A percentile compares a stretch with the other conserved stretches of the same genome.
phyloP scores from a whole-genome alignment of 2,888 invertebrate genomes.

The Falcaria lacertinaria region DNA sequence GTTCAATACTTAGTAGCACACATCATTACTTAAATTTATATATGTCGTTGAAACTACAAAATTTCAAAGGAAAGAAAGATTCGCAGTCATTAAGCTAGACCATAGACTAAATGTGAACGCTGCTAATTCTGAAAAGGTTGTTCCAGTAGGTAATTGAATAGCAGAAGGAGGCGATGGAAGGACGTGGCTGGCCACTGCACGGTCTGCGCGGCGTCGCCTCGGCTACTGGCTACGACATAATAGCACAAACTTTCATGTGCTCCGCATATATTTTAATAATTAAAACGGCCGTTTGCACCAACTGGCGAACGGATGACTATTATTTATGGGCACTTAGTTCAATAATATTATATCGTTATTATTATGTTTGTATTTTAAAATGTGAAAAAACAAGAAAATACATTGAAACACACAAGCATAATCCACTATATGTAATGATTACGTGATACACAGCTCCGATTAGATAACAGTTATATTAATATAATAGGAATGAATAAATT shows the following conservation, averaged over 20 bases:
- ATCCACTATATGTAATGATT: too few species aligned
- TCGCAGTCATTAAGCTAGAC: neutral
- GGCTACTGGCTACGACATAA: slow-evolving; percentile 51
- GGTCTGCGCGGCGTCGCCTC: slow-evolving; percentile 30
- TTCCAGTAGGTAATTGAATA: slow-evolving; percentile 65
- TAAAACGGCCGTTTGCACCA: slow-evolving; percentile 71
- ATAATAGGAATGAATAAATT: too few species aligned
- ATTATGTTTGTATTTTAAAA: slow-evolving; percentile 17
- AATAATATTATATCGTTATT: slow-evolving; percentile 40
- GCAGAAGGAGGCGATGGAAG: slow-evolving; percentile 60
- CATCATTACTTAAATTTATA: too few species aligned
- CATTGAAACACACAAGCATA: too few species aligned
- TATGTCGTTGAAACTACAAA: too few species aligned
- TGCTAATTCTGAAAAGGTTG: slow-evolving; percentile 44
- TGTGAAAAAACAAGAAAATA: too few species aligned
- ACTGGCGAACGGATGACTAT: slow-evolving; percentile 53
- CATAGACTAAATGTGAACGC: slow-evolving; percentile 43
- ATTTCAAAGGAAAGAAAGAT: too few species aligned
- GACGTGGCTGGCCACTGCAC: slow-evolving; percentile 58
- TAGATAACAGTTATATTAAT: too few species aligned
- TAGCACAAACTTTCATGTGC: slow-evolving; percentile 78
- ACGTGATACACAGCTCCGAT: too few species aligned
- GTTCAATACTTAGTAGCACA: too few species aligned
- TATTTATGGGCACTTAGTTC: slow-evolving; percentile 60
- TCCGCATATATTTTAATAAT: slow-evolving; percentile 78